A percentile compares a stretch with the other conserved stretches of the same genome.
Conservation (phyloP, 2,888 invertebrate genomes). For the Omphaloscelis lunosa region DNA sequence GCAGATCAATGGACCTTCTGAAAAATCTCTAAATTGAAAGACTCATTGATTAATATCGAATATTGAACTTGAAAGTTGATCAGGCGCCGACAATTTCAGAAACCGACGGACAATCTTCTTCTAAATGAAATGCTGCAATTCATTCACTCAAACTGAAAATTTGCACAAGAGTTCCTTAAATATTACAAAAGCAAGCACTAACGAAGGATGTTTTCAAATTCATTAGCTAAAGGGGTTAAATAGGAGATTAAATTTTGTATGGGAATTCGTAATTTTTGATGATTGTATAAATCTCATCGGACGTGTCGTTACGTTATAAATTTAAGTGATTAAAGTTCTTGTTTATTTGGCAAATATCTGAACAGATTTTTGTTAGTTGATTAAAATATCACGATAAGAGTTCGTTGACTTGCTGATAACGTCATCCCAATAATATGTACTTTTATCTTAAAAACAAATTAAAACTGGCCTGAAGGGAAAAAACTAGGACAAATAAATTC, state of each 20-base stretch:
- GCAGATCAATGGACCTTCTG: too few species aligned
- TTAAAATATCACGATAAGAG: constrained; percentile 41
- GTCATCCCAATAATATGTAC: constrained; percentile 25
- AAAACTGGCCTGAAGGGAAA: background rate
- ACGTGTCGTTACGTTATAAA: background rate
- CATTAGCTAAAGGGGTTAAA: background rate
- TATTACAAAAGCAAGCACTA: background rate
- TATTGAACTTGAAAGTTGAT: too few species aligned
- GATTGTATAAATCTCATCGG: background rate
- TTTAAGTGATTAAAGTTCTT: background rate
- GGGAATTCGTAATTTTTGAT: background rate
- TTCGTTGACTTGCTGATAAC: constrained; percentile 50
- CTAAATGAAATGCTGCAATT: too few species aligned
- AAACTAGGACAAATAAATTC: background rate
- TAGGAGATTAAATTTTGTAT: background rate
- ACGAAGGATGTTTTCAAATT: background rate
- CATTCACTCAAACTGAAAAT: too few species aligned
- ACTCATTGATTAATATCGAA: too few species aligned
- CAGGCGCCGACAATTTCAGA: too few species aligned
- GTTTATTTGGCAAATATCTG: constrained; percentile 24
- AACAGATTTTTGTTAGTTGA: constrained; percentile 44
- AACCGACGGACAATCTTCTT: too few species aligned
- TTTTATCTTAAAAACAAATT: background rate
- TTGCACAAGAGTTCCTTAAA: too few species aligned
- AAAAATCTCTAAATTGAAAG: too few species aligned